A percentile compares a stretch with the other conserved stretches of the same genome.
Conservation (phyloP, 2,797 vertebrate genomes). For the Lacerta viridis region DNA sequence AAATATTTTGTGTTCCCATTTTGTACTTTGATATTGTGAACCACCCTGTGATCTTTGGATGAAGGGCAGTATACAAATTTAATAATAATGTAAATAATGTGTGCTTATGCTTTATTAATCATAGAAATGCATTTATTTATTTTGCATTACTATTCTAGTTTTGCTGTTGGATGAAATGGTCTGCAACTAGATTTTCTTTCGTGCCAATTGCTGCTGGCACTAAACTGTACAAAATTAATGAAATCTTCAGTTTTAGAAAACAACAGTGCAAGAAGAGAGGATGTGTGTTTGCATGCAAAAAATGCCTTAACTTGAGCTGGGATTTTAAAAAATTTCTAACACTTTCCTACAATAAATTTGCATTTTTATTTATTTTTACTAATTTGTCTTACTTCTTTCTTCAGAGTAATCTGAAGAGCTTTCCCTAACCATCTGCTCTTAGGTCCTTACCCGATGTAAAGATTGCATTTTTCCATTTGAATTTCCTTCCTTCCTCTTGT, state of each 20-base stretch:
- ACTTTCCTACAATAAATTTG: no score
- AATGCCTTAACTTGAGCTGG: conserved; percentile 9
- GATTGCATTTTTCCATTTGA: conserved; percentile 33
- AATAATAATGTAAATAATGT: no score
- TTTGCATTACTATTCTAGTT: background rate
- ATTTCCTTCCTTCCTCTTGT: conserved; percentile 54
- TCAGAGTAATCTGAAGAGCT: conserved; percentile 6
- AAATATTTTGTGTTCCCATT: no score
- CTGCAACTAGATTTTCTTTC: conserved; percentile 2
- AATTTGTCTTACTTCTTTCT: no score
- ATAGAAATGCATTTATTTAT: background rate
- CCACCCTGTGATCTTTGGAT: no score
- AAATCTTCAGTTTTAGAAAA: background rate
- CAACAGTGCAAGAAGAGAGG: background rate
- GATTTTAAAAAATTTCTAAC: background rate
- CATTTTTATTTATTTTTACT: no score
- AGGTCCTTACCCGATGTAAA: background rate
- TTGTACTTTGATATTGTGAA: no score
- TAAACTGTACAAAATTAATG: background rate
- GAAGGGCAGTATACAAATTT: no score
- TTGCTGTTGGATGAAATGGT: background rate
- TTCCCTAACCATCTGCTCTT: background rate
- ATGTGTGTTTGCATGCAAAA: background rate
- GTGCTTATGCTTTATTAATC: no score
- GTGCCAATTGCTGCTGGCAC: background rate